Evolutionary conservation across 2,888 invertebrate species (phyloP).

Genomic region (Dynastes tityus): DNA sequence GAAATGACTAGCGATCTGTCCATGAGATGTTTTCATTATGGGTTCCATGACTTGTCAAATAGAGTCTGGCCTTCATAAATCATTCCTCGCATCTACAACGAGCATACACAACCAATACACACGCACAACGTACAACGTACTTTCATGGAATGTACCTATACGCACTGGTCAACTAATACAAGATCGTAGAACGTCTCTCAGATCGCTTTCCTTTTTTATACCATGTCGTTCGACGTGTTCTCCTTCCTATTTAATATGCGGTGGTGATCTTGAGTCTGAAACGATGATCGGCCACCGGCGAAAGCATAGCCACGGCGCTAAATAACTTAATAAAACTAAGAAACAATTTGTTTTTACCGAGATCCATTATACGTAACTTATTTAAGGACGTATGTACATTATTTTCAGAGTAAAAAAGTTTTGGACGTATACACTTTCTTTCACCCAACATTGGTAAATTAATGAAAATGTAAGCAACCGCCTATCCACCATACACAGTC

Average conservation of each 20-base stretch:
- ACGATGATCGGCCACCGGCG: slow-evolving; percentile 8
- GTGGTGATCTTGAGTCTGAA: neutral
- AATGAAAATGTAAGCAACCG: too few species aligned
- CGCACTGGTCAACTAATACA: slow-evolving; percentile 17
- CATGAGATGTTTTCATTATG: slow-evolving; percentile 71
- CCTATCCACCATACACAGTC: too few species aligned
- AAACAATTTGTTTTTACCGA: slow-evolving; percentile 43
- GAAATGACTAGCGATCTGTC: slow-evolving; percentile 72
- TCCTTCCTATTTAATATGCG: slow-evolving; percentile 16
- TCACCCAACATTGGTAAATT: too few species aligned
- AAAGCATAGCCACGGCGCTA: slow-evolving; percentile 45
- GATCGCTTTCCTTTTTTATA: slow-evolving; percentile 13
- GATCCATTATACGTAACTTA: slow-evolving; percentile 43
- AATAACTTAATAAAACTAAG: slow-evolving; percentile 47
- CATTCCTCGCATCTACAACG: slow-evolving; percentile 56
- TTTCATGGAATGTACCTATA: slow-evolving; percentile 10
- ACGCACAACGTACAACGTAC: slow-evolving; percentile 9
- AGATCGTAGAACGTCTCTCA: slow-evolving; percentile 11
- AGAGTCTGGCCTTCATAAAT: slow-evolving; percentile 66
- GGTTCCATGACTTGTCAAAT: slow-evolving; percentile 71
- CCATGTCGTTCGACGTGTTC: neutral
- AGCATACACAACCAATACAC: slow-evolving; percentile 29
- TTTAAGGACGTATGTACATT: neutral
- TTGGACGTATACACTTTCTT: too few species aligned
- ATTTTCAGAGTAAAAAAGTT: neutral